Percentiles rank a stretch among this genome's conserved stretches.
These are phyloP conservation scores for Actias luna DNA, from an alignment of 2,888 invertebrate species.

Conservation along the genomic window DNA sequence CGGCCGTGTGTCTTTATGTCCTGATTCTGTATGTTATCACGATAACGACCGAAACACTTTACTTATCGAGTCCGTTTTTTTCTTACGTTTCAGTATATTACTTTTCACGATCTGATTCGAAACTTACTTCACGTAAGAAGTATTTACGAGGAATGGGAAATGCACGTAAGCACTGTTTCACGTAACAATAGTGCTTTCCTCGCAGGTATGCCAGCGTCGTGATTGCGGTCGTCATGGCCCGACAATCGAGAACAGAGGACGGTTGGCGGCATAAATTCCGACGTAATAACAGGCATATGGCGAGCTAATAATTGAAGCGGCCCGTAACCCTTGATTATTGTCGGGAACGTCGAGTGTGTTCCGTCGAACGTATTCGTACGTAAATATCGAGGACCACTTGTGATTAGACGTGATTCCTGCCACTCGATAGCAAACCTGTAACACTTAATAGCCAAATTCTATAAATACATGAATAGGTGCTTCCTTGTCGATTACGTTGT, in stretches of 20 bases:
- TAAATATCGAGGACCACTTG: neutral
- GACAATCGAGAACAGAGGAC: slow-evolving; percentile 31
- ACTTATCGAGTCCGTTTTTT: too few species aligned
- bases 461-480: neutral
- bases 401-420: neutral
- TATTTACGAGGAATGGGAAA: slow-evolving; percentile 28
- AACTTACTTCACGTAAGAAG: too few species aligned
- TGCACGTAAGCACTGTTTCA: slow-evolving; percentile 23
- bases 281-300: slow-evolving; percentile 36
- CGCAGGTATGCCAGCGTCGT: slow-evolving; percentile 27
- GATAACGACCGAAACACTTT: too few species aligned
- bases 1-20: too few species aligned
- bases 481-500: too few species aligned
- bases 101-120: too few species aligned
- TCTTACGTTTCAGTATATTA: too few species aligned
- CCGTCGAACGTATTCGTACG: neutral
- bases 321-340: slow-evolving; percentile 31
- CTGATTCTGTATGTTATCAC: too few species aligned
- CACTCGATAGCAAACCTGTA: too few species aligned
- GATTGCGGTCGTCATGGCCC: slow-evolving; percentile 37
- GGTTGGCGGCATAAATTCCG: slow-evolving; percentile 29
- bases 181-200: slow-evolving; percentile 39
- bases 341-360: slow-evolving; percentile 12
- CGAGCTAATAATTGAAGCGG: slow-evolving; percentile 33
- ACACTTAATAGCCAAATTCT: too few species aligned